Conservation (phyloP, 1,140 invertebrate species). For the Camponotus floridanus region DNA sequence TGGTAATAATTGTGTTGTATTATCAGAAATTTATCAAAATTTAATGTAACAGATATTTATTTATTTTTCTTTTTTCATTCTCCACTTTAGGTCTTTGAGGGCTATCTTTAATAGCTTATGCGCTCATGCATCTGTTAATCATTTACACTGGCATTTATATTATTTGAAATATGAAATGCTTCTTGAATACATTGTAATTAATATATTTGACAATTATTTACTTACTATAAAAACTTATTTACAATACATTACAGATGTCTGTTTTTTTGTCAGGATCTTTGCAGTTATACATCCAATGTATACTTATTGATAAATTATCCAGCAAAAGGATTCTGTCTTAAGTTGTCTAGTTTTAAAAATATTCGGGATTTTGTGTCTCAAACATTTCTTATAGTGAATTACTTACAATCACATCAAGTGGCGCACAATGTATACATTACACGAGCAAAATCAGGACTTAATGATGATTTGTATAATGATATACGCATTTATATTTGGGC, state of each 20-base stretch:
- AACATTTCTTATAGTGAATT: conserved; percentile 86
- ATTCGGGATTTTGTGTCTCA: conserved; percentile 79
- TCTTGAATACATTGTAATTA: conserved; percentile 89
- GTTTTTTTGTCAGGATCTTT: conserved; percentile 83
- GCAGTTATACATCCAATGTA: conserved; percentile 85
- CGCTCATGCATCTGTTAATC: conserved; percentile 93
- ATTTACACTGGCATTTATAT: conserved; percentile 92
- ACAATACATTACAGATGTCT: conserved; percentile 13
- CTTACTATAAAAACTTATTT: conserved; percentile 25
- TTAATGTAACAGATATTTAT: not conserved
- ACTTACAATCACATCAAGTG: conserved; percentile 87
- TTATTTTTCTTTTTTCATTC: not conserved
- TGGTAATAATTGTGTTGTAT: conserved; percentile 81
- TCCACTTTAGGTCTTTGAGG: conserved; percentile 85
- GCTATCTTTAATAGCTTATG: conserved; percentile 92
- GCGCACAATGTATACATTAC: conserved; percentile 91
- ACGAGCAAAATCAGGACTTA: conserved; percentile 82
- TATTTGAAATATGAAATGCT: conserved; percentile 88
- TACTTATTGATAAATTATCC: conserved; percentile 87
- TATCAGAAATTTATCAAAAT: not conserved
- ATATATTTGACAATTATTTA: not conserved
- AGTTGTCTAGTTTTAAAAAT: conserved; percentile 83
- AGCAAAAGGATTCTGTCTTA: conserved; percentile 89
- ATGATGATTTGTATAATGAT: conserved; percentile 76
- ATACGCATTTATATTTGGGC: conserved; percentile 89